Conservation (phyloP, 64 coral and sea anemone genomes). For the Porites lutea region DNA sequence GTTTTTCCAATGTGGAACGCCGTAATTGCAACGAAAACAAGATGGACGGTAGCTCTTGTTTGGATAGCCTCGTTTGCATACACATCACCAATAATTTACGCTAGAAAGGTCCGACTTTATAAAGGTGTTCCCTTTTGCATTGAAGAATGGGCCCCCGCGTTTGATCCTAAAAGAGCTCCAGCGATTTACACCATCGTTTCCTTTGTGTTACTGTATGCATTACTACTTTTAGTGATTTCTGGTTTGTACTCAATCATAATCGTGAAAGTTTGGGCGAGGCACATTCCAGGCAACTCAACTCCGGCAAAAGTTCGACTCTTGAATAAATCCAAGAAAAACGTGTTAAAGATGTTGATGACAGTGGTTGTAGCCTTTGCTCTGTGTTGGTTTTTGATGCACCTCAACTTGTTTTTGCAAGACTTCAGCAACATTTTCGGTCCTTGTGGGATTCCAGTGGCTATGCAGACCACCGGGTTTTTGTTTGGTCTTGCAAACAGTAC, state of each 20-base stretch:
- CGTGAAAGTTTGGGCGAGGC: slow-evolving; percentile 52
- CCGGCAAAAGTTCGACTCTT: slow-evolving; percentile 9
- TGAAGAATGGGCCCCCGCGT: slow-evolving; percentile 45
- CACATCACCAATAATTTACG: slow-evolving; percentile 37
- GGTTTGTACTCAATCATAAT: slow-evolving; percentile 64
- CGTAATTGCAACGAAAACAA: background rate
- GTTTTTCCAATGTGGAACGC: slow-evolving; percentile 49
- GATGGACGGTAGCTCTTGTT: slow-evolving; percentile 18
- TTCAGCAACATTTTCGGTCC: background rate
- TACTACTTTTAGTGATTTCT: slow-evolving; percentile 39
- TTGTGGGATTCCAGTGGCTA: slow-evolving; percentile 15
- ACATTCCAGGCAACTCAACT: slow-evolving; percentile 58
- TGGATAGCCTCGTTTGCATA: background rate
- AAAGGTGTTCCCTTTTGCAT: slow-evolving; percentile 12
- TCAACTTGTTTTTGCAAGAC: background rate
- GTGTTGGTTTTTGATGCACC: slow-evolving; percentile 56
- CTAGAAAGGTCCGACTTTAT: background rate
- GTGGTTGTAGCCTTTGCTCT: slow-evolving; percentile 56
- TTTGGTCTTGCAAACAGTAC: slow-evolving; percentile 54
- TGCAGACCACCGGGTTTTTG: slow-evolving; percentile 11
- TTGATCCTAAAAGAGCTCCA: slow-evolving; percentile 26
- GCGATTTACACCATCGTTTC: slow-evolving; percentile 49
- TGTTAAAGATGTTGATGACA: slow-evolving; percentile 64
- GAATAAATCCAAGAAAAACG: slow-evolving; percentile 53
- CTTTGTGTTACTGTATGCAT: slow-evolving; percentile 55